Conservation (phyloP, 1,140 invertebrate species). For the Theocolax elegans region DNA sequence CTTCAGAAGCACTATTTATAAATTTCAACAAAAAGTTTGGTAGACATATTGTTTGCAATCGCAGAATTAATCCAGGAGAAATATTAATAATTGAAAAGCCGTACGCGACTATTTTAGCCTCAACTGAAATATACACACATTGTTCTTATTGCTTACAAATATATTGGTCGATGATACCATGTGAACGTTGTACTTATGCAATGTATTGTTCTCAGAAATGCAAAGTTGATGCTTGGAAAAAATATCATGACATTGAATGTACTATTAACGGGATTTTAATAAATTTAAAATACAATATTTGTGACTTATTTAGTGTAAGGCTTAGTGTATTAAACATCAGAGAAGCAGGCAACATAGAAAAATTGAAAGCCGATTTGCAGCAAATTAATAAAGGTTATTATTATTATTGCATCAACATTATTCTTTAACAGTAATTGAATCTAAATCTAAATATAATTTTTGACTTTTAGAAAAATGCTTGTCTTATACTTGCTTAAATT, state of each 20-base stretch:
- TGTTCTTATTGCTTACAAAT: constrained; percentile 81
- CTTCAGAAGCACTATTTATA: constrained; percentile 72
- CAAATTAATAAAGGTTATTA: constrained; percentile 57
- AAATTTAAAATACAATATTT: constrained; percentile 71
- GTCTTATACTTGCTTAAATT: too few species aligned
- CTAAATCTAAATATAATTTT: too few species aligned
- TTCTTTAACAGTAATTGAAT: too few species aligned
- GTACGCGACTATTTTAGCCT: constrained; percentile 75
- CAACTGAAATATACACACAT: constrained; percentile 70
- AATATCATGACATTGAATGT: constrained; percentile 83
- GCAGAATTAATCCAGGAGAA: constrained; percentile 78
- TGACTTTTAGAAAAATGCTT: too few species aligned
- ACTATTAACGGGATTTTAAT: constrained; percentile 72
- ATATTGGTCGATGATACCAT: constrained; percentile 72
- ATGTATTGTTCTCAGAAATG: constrained; percentile 81
- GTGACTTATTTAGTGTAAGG: constrained; percentile 75
- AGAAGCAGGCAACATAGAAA: constrained; percentile 64
- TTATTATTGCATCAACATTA: too few species aligned
- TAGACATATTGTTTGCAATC: constrained; percentile 73
- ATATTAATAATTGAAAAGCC: constrained; percentile 82
- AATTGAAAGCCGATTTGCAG: constrained; percentile 61
- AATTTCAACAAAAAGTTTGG: constrained; percentile 70
- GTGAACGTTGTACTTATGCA: constrained; percentile 71
- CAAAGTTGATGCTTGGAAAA: constrained; percentile 68
- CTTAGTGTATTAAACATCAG: constrained; percentile 71